phyloP scores from a whole-genome alignment of 2,888 invertebrate species.

The Blastobasis adustella region DNA sequence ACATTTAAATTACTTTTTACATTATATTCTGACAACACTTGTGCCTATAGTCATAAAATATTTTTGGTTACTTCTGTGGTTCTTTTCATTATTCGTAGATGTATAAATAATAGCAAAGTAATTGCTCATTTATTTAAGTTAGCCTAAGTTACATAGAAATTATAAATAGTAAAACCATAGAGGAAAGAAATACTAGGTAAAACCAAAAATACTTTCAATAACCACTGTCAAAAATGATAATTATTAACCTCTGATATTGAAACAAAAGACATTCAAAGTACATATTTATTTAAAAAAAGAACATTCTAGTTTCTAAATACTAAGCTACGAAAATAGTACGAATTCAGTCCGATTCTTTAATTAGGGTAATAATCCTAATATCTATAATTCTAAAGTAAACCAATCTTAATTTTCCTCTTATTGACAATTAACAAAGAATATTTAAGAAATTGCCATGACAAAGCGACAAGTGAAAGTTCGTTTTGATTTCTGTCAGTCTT shows the following conservation, averaged over 20 bases:
- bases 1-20: too few relatives aligned
- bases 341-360: slow-evolving; percentile 14
- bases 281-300: slow-evolving; percentile 48
- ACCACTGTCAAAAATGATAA: background rate
- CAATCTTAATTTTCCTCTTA: too few relatives aligned
- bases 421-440: too few relatives aligned
- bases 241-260: too few relatives aligned
- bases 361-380: slow-evolving; percentile 5
- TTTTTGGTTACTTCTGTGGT: too few relatives aligned
- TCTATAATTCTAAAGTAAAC: too few relatives aligned
- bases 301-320: slow-evolving; percentile 41
- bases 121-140: slow-evolving; percentile 1
- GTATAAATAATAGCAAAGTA: background rate
- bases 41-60: too few relatives aligned
- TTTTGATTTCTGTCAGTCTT: too few relatives aligned
- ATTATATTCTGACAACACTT: too few relatives aligned
- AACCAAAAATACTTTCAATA: background rate
- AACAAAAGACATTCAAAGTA: background rate
- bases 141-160: background rate
- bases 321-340: slow-evolving; percentile 11
- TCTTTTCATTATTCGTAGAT: too few relatives aligned
- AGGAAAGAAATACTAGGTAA: background rate
- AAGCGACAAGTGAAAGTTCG: slow-evolving; percentile 6
- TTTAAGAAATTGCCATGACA: too few relatives aligned
- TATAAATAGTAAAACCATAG: background rate